Base-by-base conservation (phyloP, 2,888 invertebrate genomes). In the Matsumyia berberina region DNA sequence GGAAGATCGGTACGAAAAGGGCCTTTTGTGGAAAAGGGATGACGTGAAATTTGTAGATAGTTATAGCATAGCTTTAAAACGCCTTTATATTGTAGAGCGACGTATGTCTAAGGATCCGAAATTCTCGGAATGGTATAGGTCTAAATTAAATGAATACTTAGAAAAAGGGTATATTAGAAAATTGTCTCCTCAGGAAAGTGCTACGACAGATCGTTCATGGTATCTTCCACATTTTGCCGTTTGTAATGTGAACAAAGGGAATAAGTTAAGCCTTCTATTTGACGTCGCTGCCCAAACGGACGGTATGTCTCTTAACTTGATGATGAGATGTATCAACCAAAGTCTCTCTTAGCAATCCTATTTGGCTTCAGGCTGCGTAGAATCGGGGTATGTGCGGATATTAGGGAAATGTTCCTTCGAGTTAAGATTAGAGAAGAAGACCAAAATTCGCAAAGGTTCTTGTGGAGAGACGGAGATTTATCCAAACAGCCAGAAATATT, bases 401-500 rank as follows among this genome's bases (percentile, higher is more conserved):
- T 42, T 15, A 12, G 42, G 15, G 7, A 42, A 12, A 37, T 42
- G 12, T 42, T 42, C 15, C 42, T 42, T 42, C 42, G 42, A 15
- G 42, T 12, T 11, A 15, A 2, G 6, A 46, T 46, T 11, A 46
- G 46, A 19, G 19, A 19, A 0, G 46, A 46, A 17, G 15, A 53
- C 11, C 53, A 53, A 12, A 53, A 33, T 31, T 11, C 33, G 12
- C 53, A 33, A 37, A 8, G 82, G 5, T 82, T 87, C 24, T 39
- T 82, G 17, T 86, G 85, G 78, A 74, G 87, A 76, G 15, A 64
- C 8, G 46, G 46, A 46, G 46, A 46, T 46, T 19, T 19, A 19
- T 19, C 19, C 19, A 17, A 11, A 46, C 19, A 46, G 46, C 19
- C 46, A 46, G 46, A 46, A 19, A 46, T 11, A 19, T 46, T 19